Evolutionary conservation across 53 echinoderm and acorn worm species (phyloP), one percentile per base, ranked within the genome.

Genomic region (Henricia sp.): DNA sequence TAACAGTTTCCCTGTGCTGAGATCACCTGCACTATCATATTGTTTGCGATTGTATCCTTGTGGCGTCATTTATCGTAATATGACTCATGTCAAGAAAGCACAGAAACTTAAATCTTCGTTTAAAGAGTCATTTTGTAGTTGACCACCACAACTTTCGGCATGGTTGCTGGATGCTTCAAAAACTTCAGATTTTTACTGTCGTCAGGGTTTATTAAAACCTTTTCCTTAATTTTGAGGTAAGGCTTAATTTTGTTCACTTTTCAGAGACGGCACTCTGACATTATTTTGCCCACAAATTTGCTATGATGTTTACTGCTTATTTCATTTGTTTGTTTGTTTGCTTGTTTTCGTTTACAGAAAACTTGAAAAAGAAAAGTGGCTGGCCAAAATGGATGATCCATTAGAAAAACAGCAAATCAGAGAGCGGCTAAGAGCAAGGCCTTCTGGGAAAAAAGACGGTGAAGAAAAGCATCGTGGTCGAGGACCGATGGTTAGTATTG

Each of bases 401-500:
- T 90, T 84, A 20, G 92, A 90, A 83, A 92, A 92, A 77, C 89
- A 95, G 86, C 70, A 66, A 26, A 95, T 95, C 58, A 67, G 92
- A 62, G 99, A 99, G 80, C 92, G 95, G 52, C 87, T 99, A 17
- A 66, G 99, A 86, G 89, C 91, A 57, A 90, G 86, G 52, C 94
- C 92, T 28, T 83, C 89, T 52, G 68, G 63, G 53, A 78, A 93
- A 69, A 92, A 91, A 82, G 92, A 92, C n/a, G 87, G 83, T 14
- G 85, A 72, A 10, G 92, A 92, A 39, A 72, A 82, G 21, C 75
- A 73, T 25, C 83, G 90, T 53, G 83, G 73, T 14, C 90, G 88
- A 83, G 99, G 99, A 58, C 99, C 99, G 64, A 92, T 99, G 99
- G 99, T 99, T 89, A 56, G 64, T 75, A 26, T 54, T 17, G 37